Base-by-base conservation (phyloP, 2,888 invertebrate species). In the Smittia aterrima region DNA sequence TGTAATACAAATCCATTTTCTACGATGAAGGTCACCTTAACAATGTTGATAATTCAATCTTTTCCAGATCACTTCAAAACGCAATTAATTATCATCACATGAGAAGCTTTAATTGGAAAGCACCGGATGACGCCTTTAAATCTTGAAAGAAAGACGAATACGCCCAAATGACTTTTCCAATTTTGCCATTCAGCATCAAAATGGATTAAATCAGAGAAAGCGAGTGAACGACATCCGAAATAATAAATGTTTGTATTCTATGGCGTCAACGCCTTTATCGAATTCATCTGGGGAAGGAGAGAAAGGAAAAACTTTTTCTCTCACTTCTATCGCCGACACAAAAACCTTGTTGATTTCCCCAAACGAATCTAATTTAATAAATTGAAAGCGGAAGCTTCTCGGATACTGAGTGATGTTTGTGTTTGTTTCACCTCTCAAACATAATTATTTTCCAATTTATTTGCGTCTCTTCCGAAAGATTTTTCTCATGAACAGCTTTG, bases 201-300 rank as follows among this genome's bases (percentile, higher is more conserved):
- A 47, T 47, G 47, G 47, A 47, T 47, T 47, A 47, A 47, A 47
- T 47, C 47, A 47, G 2, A 47, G 16, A n/a, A n/a, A 32, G 32
- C 32, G 32, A 32, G 9, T 9, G 32, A 47, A 47, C 38, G 47
- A 47, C 47, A 16, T 47, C 68, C 22, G 16, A 22, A 68, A 38
- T 68, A 68, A 68, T 68, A 68, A 68, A 68, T 68, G 68, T 68
- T 47, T 40, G 38, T n/a, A 22, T 22, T 22, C 47, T 47, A 18
- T 47, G 41, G 47, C 41, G 68, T 68, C 40, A 24, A 68, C 68
- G 68, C 41, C 68, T 68, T 68, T 68, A 16, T 68, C 68, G 7
- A 68, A 41, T 68, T 47, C 38, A 47, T 68, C 41, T 68, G 58
- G 22, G 58, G 24, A 16, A 16, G 16, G 53, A 24, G 18, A 58